Conservation (phyloP, 2,797 vertebrate genomes). For the Delichon dasypus region DNA sequence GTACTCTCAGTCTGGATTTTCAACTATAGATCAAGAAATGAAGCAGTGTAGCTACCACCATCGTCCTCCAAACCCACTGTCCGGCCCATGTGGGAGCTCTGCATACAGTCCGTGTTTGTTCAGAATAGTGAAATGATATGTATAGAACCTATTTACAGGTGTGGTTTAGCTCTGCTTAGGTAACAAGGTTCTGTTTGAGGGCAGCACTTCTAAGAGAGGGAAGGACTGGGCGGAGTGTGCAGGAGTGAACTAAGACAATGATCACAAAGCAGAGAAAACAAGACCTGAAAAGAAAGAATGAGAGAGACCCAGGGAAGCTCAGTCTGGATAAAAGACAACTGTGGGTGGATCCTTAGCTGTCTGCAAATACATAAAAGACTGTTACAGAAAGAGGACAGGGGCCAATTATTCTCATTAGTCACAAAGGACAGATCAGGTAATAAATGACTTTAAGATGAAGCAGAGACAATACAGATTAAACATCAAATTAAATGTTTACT, state of each 20-base stretch:
- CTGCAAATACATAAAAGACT: constrained; percentile 33
- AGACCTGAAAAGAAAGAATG: constrained; percentile 23
- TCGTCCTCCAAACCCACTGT: not conserved
- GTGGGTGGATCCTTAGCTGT: constrained; percentile 40
- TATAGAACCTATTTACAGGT: not conserved
- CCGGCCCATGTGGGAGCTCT: not conserved
- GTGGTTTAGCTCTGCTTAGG: not conserved
- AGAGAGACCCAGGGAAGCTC: not conserved
- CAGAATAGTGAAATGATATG: not conserved
- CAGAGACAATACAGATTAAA: constrained; percentile 36
- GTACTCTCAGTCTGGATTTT: not conserved
- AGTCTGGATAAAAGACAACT: not conserved
- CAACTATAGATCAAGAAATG: not conserved
- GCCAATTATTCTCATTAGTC: constrained; percentile 65
- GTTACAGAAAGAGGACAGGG: constrained; percentile 39
- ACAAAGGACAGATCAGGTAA: constrained; percentile 39
- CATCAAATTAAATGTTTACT: constrained; percentile 50
- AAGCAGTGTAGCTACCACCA: not conserved
- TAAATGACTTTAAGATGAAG: constrained; percentile 49
- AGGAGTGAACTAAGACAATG: not conserved
- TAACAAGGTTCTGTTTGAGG: not conserved
- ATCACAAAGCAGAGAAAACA: not conserved
- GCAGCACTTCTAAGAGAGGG: not conserved
- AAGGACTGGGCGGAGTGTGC: not conserved
- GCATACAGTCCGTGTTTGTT: not conserved